A percentile compares a stretch with the other conserved stretches of the same genome.
Evolutionary conservation across 2,888 invertebrate genomes (phyloP).

Genomic region (Odontocolon sp.): DNA sequence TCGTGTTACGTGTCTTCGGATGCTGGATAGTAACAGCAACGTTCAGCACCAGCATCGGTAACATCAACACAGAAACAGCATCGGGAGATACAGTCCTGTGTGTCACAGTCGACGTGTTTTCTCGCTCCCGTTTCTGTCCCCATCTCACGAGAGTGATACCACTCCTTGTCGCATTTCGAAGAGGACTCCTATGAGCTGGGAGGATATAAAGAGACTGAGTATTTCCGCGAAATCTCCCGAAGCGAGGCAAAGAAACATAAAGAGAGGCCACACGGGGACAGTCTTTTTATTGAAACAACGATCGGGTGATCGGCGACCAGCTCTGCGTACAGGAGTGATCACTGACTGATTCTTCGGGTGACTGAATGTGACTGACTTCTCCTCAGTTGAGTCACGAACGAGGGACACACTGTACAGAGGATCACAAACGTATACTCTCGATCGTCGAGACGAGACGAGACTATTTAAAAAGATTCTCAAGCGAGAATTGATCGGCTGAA

Average conservation of each 20-base stretch:
- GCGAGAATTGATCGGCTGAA: slow-evolving; percentile 29
- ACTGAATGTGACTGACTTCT: slow-evolving; percentile 26
- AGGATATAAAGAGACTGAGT: background rate
- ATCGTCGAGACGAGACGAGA: slow-evolving; percentile 49
- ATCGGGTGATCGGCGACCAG: slow-evolving; percentile 31
- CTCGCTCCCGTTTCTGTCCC: no score
- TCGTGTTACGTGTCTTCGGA: no score
- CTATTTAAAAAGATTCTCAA: slow-evolving; percentile 47
- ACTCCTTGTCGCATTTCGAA: background rate
- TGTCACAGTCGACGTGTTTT: no score
- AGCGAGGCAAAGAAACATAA: slow-evolving; percentile 24
- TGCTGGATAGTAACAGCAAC: no score
- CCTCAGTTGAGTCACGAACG: slow-evolving; percentile 51
- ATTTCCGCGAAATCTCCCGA: slow-evolving; percentile 27
- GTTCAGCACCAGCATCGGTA: no score
- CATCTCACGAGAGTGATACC: background rate
- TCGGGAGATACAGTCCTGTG: no score
- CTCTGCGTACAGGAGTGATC: slow-evolving; percentile 33
- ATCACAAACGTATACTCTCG: no score
- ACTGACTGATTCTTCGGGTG: background rate
- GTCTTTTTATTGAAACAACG: slow-evolving; percentile 22
- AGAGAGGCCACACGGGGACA: slow-evolving; percentile 23
- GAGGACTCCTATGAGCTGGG: background rate
- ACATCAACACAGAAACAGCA: no score
- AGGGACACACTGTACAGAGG: slow-evolving; percentile 7